phyloP scores from a whole-genome alignment of 2,888 invertebrate species.

The Pasiphila rectangulata region DNA sequence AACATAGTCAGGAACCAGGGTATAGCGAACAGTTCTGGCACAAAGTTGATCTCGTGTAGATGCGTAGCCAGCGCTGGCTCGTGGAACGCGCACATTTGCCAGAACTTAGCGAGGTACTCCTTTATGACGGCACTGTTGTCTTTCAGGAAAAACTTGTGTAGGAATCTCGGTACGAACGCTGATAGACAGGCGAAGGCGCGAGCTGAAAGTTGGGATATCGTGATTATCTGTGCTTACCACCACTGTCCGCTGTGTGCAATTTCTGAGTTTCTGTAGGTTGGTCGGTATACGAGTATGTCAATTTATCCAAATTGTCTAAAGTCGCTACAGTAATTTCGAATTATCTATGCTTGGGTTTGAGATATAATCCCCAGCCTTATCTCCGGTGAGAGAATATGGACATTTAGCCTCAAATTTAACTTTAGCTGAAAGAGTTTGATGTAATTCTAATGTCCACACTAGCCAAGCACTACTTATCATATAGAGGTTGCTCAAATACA shows the following conservation, averaged over 20 bases:
- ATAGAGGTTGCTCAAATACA: too few relatives aligned
- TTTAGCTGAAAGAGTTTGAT: too few relatives aligned
- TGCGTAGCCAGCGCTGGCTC: conserved; percentile 96
- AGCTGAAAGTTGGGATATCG: conserved; percentile 80
- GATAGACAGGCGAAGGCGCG: conserved; percentile 97
- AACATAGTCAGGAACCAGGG: conserved; percentile 99
- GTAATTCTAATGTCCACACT: too few relatives aligned
- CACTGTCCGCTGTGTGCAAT: too few relatives aligned
- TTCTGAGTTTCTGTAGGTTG: too few relatives aligned
- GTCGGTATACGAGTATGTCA: background rate
- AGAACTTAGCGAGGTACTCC: conserved; percentile 98
- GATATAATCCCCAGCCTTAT: too few relatives aligned
- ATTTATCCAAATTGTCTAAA: background rate
- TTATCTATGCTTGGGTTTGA: too few relatives aligned
- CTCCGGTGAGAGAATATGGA: too few relatives aligned
- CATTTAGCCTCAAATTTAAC: too few relatives aligned
- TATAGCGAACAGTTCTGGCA: conserved; percentile 98
- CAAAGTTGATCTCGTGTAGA: conserved; percentile 94
- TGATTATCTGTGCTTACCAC: too few relatives aligned
- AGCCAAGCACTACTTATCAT: too few relatives aligned
- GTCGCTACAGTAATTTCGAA: too few relatives aligned
- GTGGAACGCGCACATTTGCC: conserved; percentile 96
- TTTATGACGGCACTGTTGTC: conserved; percentile 98
- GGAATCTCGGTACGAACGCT: conserved; percentile 96
- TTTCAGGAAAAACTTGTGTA: conserved; percentile 97